These are phyloP conservation scores for Corythoichthys haematopterus DNA, from an alignment of 2,113 vertebrate genomes.

Conservation along the genomic window DNA sequence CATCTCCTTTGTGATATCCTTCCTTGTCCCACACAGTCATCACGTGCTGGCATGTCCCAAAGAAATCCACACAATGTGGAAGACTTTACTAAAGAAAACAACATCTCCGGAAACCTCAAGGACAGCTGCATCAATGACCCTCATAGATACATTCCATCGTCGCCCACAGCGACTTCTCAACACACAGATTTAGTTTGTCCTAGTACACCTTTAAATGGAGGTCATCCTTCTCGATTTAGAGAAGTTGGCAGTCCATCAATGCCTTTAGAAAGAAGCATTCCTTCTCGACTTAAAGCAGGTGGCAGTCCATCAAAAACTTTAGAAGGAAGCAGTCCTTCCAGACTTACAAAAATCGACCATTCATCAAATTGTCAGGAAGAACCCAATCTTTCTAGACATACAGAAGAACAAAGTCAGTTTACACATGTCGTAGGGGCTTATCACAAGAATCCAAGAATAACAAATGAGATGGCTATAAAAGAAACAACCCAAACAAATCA, in stretches of 20 bases:
- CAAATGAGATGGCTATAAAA: conserved; percentile 5
- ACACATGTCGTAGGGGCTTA: not conserved
- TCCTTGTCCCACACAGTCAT: conserved; percentile 44
- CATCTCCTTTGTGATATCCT: conserved; percentile 65
- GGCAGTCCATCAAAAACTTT: not conserved
- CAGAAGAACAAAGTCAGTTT: conserved; percentile 1
- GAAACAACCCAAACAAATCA: conserved; percentile 22
- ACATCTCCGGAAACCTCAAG: not conserved
- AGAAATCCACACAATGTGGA: conserved; percentile 15
- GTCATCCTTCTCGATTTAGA: not conserved
- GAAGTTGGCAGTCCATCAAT: not conserved
- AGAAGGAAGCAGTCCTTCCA: not conserved
- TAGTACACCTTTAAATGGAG: not conserved
- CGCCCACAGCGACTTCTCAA: conserved; percentile 17
- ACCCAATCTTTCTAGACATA: not conserved
- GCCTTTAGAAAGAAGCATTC: not conserved
- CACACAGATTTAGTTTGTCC: not conserved
- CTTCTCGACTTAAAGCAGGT: conserved; percentile 12
- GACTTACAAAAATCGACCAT: not conserved
- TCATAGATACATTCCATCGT: conserved; percentile 16
- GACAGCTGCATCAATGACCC: not conserved
- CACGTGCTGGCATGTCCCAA: not conserved
- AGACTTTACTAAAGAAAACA: conserved; percentile 12
- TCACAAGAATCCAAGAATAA: not conserved
- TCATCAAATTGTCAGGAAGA: not conserved